These are phyloP conservation scores for Dromococcyx pavoninus DNA, from an alignment of 2,797 vertebrate genomes.

Conservation along the genomic window DNA sequence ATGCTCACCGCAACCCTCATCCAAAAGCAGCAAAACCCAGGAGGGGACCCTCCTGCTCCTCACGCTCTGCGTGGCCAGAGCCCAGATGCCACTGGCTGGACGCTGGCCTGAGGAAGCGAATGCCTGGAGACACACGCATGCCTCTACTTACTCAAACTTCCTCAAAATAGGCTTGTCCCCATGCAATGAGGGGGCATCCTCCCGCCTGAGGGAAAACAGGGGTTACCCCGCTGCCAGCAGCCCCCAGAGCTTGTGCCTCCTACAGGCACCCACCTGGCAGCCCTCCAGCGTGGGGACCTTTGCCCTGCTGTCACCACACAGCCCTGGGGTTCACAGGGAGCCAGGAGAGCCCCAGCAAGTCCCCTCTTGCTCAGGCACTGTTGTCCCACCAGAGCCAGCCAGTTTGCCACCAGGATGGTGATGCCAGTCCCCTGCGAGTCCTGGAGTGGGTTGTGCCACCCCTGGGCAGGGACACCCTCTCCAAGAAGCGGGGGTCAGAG, in stretches of 20 bases:
- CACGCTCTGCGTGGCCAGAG: background rate
- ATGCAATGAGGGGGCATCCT: conserved; percentile 77
- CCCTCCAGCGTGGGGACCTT: background rate
- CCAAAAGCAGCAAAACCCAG: conserved; percentile 9
- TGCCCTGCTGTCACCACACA: fast-evolving
- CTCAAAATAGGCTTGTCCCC: conserved; percentile 89
- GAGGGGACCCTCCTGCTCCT: background rate
- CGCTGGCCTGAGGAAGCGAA: background rate
- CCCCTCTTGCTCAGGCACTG: background rate
- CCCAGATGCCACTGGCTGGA: background rate
- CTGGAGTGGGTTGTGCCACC: fast-evolving
- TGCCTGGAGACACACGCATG: conserved; percentile 32
- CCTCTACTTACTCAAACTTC: conserved; percentile 91
- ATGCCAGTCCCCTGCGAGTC: background rate
- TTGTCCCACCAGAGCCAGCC: background rate
- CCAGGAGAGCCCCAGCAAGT: fast-evolving
- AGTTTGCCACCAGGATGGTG: background rate
- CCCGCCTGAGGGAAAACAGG: conserved; percentile 81
- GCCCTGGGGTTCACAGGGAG: background rate
- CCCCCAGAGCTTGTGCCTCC: fast-evolving
- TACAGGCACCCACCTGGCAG: background rate
- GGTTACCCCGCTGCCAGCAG: background rate
- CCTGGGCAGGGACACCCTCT: background rate
- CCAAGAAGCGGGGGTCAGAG: background rate
- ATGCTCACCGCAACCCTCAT: background rate